Evolutionary conservation across 2,888 invertebrate species (phyloP).

Genomic region (Brenthis ino): DNA sequence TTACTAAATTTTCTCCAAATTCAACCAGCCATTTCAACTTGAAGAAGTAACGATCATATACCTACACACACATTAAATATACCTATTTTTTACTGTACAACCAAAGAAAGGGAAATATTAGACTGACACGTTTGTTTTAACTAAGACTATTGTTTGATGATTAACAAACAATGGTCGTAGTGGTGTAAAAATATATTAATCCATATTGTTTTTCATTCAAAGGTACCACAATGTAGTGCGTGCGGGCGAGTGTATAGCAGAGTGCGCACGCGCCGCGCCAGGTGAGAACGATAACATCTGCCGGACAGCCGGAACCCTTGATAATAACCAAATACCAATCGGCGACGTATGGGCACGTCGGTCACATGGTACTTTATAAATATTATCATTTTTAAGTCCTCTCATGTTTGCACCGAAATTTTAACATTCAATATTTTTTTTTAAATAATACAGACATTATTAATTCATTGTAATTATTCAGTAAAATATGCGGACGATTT

Average conservation of each 20-base stretch:
- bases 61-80: background rate
- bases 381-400: conserved; percentile 33
- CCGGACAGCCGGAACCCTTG: conserved; percentile 48
- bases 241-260: conserved; percentile 38
- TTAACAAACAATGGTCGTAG: conserved; percentile 8
- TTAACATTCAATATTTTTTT: too few relatives aligned
- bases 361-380: conserved; percentile 10
- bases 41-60: background rate
- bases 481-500: too few relatives aligned
- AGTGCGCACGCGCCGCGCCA: conserved; percentile 60
- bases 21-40: too few relatives aligned
- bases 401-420: too few relatives aligned
- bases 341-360: conserved; percentile 23
- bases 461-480: too few relatives aligned
- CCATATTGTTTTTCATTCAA: conserved; percentile 12
- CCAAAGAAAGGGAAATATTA: conserved; percentile 1
- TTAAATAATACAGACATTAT: too few relatives aligned
- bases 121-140: background rate
- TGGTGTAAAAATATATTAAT: conserved; percentile 22
- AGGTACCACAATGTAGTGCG: conserved; percentile 21
- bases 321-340: conserved; percentile 35
- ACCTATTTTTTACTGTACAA: background rate
- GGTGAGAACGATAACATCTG: conserved; percentile 74
- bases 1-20: too few relatives aligned
- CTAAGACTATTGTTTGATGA: conserved; percentile 9